Conservation (phyloP, 92 coral and sea anemone genomes). For the Bergia sp. region DNA sequence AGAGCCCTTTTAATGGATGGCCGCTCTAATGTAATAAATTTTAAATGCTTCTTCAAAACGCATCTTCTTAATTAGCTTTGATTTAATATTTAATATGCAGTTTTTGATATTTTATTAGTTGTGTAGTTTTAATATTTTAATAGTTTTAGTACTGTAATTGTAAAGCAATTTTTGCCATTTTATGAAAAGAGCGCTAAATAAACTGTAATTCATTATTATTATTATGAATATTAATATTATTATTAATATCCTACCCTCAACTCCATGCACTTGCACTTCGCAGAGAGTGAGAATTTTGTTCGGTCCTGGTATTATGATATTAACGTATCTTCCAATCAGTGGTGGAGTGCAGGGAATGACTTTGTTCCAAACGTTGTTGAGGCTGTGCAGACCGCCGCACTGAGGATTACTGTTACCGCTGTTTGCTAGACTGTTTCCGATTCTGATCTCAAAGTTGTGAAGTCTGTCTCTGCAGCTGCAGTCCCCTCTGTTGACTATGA, state of each 20-base stretch:
- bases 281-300: constrained; percentile 14
- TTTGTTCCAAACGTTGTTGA: neutral
- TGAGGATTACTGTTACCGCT: constrained; percentile 39
- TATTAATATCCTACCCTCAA: neutral
- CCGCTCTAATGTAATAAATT: no score
- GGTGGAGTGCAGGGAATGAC: constrained; percentile 34
- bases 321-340: constrained; percentile 47
- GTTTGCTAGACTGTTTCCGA: constrained; percentile 25
- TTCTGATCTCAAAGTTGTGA: constrained; percentile 38
- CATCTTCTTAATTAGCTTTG: no score
- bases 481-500: constrained; percentile 33
- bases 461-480: constrained; percentile 30
- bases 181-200: no score
- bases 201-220: no score
- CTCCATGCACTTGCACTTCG: constrained; percentile 24
- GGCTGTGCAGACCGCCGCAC: constrained; percentile 30
- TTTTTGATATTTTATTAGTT: no score
- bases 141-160: no score
- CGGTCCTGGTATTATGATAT: constrained; percentile 31
- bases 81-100: no score
- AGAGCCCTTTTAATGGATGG: no score
- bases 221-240: neutral
- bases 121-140: no score
- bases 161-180: no score
- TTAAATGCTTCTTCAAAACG: no score